These are phyloP conservation scores for Bolborhynchus lineola DNA, from an alignment of 2,113 vertebrate species.

Conservation along the genomic window DNA sequence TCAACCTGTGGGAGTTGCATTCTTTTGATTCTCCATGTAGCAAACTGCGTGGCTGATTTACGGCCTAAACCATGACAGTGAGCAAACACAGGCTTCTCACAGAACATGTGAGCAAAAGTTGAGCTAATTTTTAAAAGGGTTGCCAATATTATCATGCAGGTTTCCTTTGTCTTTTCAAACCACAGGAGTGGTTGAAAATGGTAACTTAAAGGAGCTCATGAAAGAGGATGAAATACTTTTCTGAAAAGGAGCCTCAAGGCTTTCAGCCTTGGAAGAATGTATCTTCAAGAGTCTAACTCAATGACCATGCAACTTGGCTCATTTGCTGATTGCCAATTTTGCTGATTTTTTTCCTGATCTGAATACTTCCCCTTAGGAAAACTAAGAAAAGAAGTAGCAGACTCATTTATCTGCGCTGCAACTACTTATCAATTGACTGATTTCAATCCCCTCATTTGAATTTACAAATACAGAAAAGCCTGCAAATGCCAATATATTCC, in stretches of 20 bases:
- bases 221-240: neutral
- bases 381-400: neutral
- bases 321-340: neutral
- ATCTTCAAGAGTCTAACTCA: neutral
- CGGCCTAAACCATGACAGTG: too few species aligned
- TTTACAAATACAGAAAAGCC: neutral
- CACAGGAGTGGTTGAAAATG: neutral
- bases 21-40: too few species aligned
- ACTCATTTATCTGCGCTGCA: neutral
- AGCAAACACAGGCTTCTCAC: neutral
- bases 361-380: neutral
- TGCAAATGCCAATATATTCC: neutral
- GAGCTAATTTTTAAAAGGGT: neutral
- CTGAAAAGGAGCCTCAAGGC: neutral
- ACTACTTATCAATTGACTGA: neutral
- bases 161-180: neutral
- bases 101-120: neutral
- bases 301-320: neutral
- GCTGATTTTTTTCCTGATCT: constrained; percentile 9
- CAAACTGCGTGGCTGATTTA: too few species aligned
- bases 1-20: too few species aligned
- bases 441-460: constrained; percentile 21
- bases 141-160: neutral
- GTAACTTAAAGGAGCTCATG: neutral
- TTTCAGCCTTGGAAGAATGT: neutral